Conservation (phyloP, 2,888 invertebrate genomes). For the Drosophila ustulata region DNA sequence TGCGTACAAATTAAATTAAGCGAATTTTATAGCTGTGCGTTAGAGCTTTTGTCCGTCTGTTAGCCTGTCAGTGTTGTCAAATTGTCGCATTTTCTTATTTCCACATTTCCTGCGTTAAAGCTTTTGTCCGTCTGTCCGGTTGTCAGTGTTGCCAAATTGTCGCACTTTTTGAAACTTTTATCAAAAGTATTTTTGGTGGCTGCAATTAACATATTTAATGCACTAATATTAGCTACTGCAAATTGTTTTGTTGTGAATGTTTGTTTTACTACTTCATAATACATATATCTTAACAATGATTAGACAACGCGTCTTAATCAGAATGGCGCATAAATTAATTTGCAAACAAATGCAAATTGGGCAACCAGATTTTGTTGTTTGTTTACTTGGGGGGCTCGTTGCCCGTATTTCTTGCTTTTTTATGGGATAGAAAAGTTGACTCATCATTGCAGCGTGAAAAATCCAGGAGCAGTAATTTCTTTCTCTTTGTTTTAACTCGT, state of each 20-base stretch:
- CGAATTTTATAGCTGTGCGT: not conserved
- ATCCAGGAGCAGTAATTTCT: conserved; percentile 1
- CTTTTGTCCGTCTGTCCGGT: no score
- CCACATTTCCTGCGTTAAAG: not conserved
- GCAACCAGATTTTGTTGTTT: conserved; percentile 36
- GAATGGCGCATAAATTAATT: conserved; percentile 34
- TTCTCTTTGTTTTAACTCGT: conserved; percentile 19
- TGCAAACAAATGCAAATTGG: conserved; percentile 39
- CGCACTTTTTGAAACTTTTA: no score
- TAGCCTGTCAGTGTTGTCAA: not conserved
- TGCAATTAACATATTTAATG: conserved; percentile 7
- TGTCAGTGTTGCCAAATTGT: no score
- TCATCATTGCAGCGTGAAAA: conserved; percentile 9
- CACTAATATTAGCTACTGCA: conserved; percentile 1
- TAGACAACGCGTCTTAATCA: conserved; percentile 34
- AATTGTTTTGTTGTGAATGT: conserved; percentile 18
- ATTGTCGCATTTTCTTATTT: not conserved
- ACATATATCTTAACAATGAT: conserved; percentile 25
- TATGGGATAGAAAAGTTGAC: conserved; percentile 21
- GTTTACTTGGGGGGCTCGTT: conserved; percentile 46
- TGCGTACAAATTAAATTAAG: no score
- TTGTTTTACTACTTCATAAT: not conserved
- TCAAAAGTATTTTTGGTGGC: not conserved
- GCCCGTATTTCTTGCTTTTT: conserved; percentile 29
- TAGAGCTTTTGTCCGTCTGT: not conserved